phyloP scores from a whole-genome alignment of 2,888 invertebrate genomes.

The Ecliptopera silaceata region DNA sequence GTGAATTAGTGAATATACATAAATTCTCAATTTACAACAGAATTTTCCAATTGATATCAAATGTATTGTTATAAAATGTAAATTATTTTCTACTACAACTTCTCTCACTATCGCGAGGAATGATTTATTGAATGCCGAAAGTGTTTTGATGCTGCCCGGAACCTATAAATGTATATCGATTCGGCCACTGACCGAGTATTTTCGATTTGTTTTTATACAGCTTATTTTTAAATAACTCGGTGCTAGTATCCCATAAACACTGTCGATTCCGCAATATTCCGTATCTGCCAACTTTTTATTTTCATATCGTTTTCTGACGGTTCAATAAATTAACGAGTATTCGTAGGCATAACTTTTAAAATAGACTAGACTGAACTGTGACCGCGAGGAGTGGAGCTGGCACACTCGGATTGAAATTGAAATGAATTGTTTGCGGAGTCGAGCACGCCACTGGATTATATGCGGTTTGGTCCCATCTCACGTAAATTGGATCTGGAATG shows the following conservation, averaged over 20 bases:
- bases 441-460: constrained; percentile 58
- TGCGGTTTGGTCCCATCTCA: constrained; percentile 59
- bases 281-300: constrained; percentile 1
- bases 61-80: constrained; percentile 41
- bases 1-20: not conserved
- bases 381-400: constrained; percentile 47
- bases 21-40: constrained; percentile 12
- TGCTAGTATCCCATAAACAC: constrained; percentile 6
- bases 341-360: constrained; percentile 2
- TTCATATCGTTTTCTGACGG: not conserved
- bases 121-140: constrained; percentile 36
- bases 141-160: constrained; percentile 26
- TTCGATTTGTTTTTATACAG: constrained; percentile 25
- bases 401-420: constrained; percentile 67
- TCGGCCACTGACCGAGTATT: constrained; percentile 30
- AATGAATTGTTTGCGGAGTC: constrained; percentile 76
- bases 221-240: constrained; percentile 11
- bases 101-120: constrained; percentile 34
- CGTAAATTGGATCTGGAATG: constrained; percentile 72
- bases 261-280: constrained; percentile 4
- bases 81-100: constrained; percentile 26
- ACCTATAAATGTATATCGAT: constrained; percentile 31
- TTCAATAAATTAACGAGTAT: not conserved
- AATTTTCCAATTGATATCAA: too few species aligned
- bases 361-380: constrained; percentile 33